Conservation (phyloP, 1,140 invertebrate species). For the Mylabris phalerata region DNA sequence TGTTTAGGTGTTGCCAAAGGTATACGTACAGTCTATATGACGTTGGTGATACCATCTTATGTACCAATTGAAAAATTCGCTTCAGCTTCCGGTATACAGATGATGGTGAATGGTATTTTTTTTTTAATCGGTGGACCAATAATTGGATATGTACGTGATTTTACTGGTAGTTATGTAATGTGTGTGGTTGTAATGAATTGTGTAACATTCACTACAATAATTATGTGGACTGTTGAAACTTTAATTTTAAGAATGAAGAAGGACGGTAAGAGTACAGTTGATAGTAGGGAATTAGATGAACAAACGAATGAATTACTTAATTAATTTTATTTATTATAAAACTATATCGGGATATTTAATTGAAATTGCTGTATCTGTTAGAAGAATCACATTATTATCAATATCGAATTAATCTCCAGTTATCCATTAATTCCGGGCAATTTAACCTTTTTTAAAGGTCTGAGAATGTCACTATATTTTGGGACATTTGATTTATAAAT, state of each 20-base stretch:
- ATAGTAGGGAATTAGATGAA: neutral
- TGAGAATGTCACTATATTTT: too few relatives aligned
- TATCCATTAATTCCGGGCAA: too few relatives aligned
- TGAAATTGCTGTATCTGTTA: too few relatives aligned
- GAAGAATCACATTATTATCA: too few relatives aligned
- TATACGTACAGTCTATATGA: slow-evolving; percentile 59
- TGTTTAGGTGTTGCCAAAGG: slow-evolving; percentile 58
- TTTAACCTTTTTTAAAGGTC: too few relatives aligned
- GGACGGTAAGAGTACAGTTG: neutral
- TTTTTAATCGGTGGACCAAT: slow-evolving; percentile 30
- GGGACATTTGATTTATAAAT: too few relatives aligned
- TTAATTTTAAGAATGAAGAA: slow-evolving; percentile 9
- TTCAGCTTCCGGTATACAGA: slow-evolving; percentile 54
- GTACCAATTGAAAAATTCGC: slow-evolving; percentile 57
- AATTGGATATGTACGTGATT: slow-evolving; percentile 38
- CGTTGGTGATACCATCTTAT: slow-evolving; percentile 56
- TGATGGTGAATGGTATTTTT: slow-evolving; percentile 49
- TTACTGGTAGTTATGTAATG: slow-evolving; percentile 38
- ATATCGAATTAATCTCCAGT: too few relatives aligned
- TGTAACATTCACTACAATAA: slow-evolving; percentile 39
- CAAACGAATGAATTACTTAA: too few relatives aligned
- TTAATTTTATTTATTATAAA: too few relatives aligned
- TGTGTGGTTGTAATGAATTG: slow-evolving; percentile 43
- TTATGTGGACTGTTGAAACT: slow-evolving; percentile 39
- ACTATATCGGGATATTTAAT: too few relatives aligned